Evolutionary conservation across 1,140 invertebrate genomes (phyloP).

Genomic region (Cydia amplana): DNA sequence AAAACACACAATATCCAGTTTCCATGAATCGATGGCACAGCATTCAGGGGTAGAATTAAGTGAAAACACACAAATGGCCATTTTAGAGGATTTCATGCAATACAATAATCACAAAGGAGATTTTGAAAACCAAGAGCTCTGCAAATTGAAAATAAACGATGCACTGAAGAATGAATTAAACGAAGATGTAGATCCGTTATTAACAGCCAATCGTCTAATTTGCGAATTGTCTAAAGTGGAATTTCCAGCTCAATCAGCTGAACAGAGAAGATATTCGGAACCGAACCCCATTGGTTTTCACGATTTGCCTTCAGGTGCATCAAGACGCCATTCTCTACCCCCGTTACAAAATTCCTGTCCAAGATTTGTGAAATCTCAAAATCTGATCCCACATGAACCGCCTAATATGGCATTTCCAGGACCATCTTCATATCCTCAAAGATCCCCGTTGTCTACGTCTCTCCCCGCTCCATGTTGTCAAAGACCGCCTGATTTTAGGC

Average conservation of each 20-base stretch:
- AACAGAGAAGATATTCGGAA: conserved; percentile 38
- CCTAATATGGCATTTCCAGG: neutral
- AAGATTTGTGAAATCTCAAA: neutral
- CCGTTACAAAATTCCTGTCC: neutral
- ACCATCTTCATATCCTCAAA: neutral
- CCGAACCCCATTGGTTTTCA: neutral
- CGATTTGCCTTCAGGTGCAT: neutral
- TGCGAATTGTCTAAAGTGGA: conserved; percentile 53
- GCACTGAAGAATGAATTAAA: conserved; percentile 33
- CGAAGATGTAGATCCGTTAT: conserved; percentile 39
- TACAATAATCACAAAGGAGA: conserved; percentile 45
- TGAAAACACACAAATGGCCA: conserved; percentile 45
- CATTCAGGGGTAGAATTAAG: conserved; percentile 29
- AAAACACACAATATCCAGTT: conserved; percentile 42
- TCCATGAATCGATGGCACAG: conserved; percentile 40
- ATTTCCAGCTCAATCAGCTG: conserved; percentile 36
- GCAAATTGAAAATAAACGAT: conserved; percentile 44
- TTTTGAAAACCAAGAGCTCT: conserved; percentile 41
- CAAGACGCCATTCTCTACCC: neutral
- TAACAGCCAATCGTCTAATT: conserved; percentile 47
- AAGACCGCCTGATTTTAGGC: neutral
- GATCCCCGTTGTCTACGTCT: neutral
- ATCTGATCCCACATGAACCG: neutral
- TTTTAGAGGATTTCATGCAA: conserved; percentile 52
- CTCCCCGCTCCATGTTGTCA: neutral